phyloP scores from a whole-genome alignment of 2,797 vertebrate genomes.

The Aulostomus chinensis region DNA sequence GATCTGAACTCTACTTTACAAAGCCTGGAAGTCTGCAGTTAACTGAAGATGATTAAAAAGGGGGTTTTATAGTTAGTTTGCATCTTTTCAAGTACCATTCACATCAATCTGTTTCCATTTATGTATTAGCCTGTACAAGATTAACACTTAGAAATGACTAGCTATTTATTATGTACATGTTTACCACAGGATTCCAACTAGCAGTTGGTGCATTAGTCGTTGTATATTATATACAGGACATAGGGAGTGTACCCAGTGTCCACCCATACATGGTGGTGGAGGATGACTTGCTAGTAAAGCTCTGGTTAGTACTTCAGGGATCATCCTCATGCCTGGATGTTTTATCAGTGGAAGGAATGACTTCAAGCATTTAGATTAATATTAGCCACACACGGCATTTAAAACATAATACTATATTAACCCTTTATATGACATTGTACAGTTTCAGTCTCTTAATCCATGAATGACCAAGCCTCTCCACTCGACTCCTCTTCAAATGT shows the following conservation, averaged over 20 bases:
- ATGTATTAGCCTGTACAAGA: conserved; percentile 72
- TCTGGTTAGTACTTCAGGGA: no score
- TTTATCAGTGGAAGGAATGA: conserved; percentile 1
- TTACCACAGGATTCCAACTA: conserved; percentile 77
- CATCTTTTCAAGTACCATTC: conserved; percentile 52
- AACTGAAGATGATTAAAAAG: no score
- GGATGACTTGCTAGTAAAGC: no score
- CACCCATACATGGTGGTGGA: no score
- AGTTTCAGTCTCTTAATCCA: no score
- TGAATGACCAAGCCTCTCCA: no score
- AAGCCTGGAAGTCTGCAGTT: no score
- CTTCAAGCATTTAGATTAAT: neutral
- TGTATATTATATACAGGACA: conserved; percentile 64
- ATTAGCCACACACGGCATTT: no score
- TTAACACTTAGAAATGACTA: conserved; percentile 67
- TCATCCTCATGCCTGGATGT: no score
- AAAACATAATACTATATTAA: no score
- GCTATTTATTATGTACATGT: conserved; percentile 78
- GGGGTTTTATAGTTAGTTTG: conserved; percentile 25
- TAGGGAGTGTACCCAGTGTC: conserved; percentile 6
- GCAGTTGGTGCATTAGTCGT: conserved; percentile 69
- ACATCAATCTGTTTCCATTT: conserved; percentile 54
- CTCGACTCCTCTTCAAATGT: no score
- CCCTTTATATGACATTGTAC: no score
- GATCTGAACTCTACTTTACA: conserved; percentile 19